These are phyloP conservation scores for Nettapus auritus DNA, from an alignment of 2,113 vertebrate genomes.

Conservation along the genomic window DNA sequence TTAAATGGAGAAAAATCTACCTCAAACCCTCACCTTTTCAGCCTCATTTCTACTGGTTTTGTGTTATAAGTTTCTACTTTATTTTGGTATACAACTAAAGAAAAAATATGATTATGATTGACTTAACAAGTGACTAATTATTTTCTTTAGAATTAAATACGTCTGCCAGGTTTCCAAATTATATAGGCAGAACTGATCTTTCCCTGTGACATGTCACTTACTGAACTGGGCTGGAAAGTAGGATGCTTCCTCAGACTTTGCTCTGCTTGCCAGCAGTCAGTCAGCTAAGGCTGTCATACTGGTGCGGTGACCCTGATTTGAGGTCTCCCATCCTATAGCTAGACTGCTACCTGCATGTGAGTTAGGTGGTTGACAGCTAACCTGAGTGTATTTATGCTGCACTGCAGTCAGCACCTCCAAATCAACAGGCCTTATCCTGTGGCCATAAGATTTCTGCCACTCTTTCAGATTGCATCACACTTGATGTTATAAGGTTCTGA, in stretches of 20 bases:
- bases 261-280: not conserved
- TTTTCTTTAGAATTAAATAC: not conserved
- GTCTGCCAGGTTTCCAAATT: not conserved
- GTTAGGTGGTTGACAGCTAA: not conserved
- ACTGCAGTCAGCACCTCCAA: not conserved
- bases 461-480: not conserved
- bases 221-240: not conserved
- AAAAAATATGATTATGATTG: not conserved
- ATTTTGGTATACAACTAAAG: not conserved
- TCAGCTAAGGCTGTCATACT: not conserved
- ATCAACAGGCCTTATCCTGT: not conserved
- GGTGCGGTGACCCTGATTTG: not conserved
- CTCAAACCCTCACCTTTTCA: not conserved
- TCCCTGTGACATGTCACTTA: not conserved
- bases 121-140: not conserved
- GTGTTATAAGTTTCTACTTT: not conserved
- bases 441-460: not conserved
- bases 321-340: not conserved
- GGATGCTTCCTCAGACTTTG: not conserved
- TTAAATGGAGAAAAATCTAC: not conserved
- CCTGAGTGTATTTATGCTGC: not conserved
- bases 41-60: not conserved
- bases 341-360: not conserved
- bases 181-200: not conserved
- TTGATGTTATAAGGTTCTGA: not conserved